These are phyloP conservation scores for Rhabdomys pumilio DNA, from an alignment of 2,797 vertebrate genomes.

Conservation along the genomic window DNA sequence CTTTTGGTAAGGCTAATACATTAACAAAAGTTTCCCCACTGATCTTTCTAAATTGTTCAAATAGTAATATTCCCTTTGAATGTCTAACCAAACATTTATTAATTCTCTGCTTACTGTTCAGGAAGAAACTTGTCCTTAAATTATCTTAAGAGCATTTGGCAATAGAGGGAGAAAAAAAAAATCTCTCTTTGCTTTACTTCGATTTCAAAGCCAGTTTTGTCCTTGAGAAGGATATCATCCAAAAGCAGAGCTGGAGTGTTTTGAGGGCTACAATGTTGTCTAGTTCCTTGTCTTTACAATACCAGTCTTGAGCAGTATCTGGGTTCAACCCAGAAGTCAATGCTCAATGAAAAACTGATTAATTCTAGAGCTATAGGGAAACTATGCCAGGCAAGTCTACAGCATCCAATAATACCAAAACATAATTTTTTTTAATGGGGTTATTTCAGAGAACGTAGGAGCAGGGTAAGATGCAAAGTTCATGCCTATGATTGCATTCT, in stretches of 20 bases:
- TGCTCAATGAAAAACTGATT: background rate
- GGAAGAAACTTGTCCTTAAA: background rate
- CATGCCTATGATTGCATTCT: background rate
- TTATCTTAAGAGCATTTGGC: slow-evolving; percentile 10
- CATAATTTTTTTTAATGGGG: background rate
- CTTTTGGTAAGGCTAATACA: slow-evolving; percentile 17
- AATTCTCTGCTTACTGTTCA: slow-evolving; percentile 29
- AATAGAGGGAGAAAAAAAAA: slow-evolving; percentile 1
- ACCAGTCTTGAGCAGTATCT: background rate
- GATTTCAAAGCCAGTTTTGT: background rate
- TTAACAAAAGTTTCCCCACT: slow-evolving; percentile 35
- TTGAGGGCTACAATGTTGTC: background rate
- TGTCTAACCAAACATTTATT: background rate
- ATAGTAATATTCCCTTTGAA: slow-evolving; percentile 27
- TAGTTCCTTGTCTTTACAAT: background rate
- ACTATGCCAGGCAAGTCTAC: background rate
- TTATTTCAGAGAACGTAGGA: background rate
- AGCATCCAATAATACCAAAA: background rate
- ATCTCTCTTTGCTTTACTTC: background rate
- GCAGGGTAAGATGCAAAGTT: background rate
- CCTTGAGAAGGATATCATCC: background rate
- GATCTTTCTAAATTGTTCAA: slow-evolving; percentile 58
- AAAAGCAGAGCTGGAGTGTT: slow-evolving; percentile 1
- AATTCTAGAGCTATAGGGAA: background rate
- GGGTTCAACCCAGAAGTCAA: background rate